A percentile compares a stretch with the other conserved stretches of the same genome.
phyloP scores from a whole-genome alignment of 2,113 vertebrate genomes.

The Rattus norvegicus region GRCr8 NC_086035.1:5659001-5659500 shows the following conservation, averaged over 20 bases:
- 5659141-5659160: not conserved
- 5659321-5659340: not conserved
- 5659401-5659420: not conserved
- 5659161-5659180: not conserved
- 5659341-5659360: too few species aligned
- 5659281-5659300: not conserved
- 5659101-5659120: not conserved
- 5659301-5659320: not conserved
- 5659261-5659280: not conserved
- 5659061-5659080: not conserved
- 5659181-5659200: not conserved
- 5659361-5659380: not conserved
- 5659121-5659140: not conserved
- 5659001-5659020: constrained; percentile 60
- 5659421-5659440: too few species aligned
- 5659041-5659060: not conserved
- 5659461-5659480: not conserved
- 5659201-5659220: not conserved
- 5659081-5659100: constrained; percentile 18
- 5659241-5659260: not conserved
- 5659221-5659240: not conserved
- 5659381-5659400: fast-evolving
- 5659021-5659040: not conserved
- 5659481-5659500: not conserved
- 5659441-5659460: not conserved